A percentile compares a stretch with the other conserved stretches of the same genome.
phyloP scores from a whole-genome alignment of 2,113 vertebrate species.

The Ceyx margarethae region DNA sequence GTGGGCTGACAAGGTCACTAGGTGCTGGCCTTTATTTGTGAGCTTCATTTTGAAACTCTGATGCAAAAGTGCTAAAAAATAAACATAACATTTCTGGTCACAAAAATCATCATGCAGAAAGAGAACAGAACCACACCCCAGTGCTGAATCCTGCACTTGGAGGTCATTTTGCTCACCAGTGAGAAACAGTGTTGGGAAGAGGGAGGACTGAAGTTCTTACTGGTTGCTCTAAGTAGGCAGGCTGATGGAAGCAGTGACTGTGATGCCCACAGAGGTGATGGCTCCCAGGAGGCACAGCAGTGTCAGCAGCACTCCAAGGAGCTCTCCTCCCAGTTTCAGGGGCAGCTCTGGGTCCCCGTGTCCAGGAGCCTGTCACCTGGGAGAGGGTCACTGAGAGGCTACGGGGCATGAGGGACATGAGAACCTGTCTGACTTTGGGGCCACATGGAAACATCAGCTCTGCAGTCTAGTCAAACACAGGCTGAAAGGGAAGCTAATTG shows the following conservation, averaged over 20 bases:
- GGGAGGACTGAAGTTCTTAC: background rate
- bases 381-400: background rate
- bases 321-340: accelerated
- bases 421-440: background rate
- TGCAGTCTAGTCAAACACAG: background rate
- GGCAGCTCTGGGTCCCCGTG: background rate
- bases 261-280: background rate
- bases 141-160: background rate
- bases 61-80: slow-evolving; percentile 18
- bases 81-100: background rate
- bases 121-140: background rate
- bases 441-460: accelerated
- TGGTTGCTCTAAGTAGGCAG: background rate
- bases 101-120: background rate
- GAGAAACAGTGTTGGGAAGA: background rate
- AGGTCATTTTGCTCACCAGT: background rate
- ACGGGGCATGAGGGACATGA: accelerated
- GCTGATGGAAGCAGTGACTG: background rate
- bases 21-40: slow-evolving; percentile 43
- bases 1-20: slow-evolving; percentile 54
- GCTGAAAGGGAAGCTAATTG: background rate
- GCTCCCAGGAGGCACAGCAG: background rate
- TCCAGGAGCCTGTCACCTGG: background rate
- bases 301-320: background rate
- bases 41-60: slow-evolving; percentile 13